phyloP scores from a whole-genome alignment of 2,113 vertebrate genomes.

The Chitala chitala region DNA sequence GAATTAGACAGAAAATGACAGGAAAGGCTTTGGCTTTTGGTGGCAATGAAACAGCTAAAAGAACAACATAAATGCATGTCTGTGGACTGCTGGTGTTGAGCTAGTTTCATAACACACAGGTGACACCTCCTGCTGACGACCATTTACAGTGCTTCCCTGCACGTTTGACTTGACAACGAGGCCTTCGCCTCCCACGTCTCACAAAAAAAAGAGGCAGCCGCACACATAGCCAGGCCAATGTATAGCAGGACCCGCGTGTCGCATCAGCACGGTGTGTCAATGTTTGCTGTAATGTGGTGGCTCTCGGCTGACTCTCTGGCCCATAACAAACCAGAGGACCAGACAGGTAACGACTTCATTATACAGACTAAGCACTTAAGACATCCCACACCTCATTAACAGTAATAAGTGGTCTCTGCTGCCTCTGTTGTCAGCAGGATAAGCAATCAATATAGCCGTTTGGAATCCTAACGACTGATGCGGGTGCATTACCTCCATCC shows the following conservation, averaged over 20 bases:
- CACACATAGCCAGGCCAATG: not conserved
- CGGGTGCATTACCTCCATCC: conserved; percentile 64
- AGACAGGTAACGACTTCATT: conserved; percentile 28
- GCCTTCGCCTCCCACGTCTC: not conserved
- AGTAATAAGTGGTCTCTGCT: conserved; percentile 66
- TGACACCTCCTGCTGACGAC: no score
- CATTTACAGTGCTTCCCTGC: not conserved
- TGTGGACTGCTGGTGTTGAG: conserved; percentile 67
- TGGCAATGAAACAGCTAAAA: conserved; percentile 91
- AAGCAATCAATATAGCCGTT: conserved; percentile 69
- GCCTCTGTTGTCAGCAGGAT: conserved; percentile 66
- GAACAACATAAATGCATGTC: conserved; percentile 84
- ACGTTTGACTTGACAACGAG: not conserved
- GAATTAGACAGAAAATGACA: conserved; percentile 91
- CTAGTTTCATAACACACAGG: conserved; percentile 32
- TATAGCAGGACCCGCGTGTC: no score
- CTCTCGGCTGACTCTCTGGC: conserved; percentile 42
- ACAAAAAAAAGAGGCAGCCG: not conserved
- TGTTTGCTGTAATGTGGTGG: not conserved
- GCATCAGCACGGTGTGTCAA: not conserved
- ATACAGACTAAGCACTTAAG: conserved; percentile 37
- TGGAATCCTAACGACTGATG: conserved; percentile 66
- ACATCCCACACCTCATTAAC: conserved; percentile 66
- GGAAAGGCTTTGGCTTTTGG: conserved; percentile 87
- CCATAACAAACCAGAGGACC: conserved; percentile 42